A percentile compares a stretch with the other conserved stretches of the same genome.
These are phyloP conservation scores for Nomada fucata DNA, from an alignment of 2,888 invertebrate genomes.

Conservation along the genomic window DNA sequence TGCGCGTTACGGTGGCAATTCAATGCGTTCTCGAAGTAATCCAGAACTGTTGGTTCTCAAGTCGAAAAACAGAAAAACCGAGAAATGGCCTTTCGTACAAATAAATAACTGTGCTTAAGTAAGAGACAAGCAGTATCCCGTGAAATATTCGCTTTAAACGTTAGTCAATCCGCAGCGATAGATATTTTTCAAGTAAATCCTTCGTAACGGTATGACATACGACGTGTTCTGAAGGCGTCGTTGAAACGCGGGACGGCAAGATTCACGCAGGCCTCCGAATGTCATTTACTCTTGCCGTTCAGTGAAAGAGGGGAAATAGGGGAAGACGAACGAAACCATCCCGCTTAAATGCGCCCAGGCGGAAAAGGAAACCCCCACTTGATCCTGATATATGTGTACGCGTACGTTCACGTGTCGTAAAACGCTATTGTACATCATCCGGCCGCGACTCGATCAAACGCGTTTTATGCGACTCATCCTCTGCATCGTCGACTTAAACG, in stretches of 20 bases:
- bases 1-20: too few species aligned
- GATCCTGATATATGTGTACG: slow-evolving; percentile 39
- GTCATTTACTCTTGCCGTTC: slow-evolving; percentile 7
- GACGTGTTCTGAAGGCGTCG: neutral
- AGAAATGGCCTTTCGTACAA: neutral
- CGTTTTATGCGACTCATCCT: slow-evolving; percentile 42
- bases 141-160: neutral
- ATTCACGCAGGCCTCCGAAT: slow-evolving; percentile 5
- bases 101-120: neutral
- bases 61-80: neutral
- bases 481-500: slow-evolving; percentile 20
- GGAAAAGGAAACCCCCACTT: slow-evolving; percentile 14
- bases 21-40: too few species aligned
- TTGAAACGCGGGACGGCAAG: neutral
- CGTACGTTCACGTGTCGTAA: slow-evolving; percentile 8
- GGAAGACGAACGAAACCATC: neutral
- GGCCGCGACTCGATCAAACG: slow-evolving; percentile 54
- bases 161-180: neutral
- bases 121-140: neutral
- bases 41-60: too few species aligned
- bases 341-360: slow-evolving; percentile 20
- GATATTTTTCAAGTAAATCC: slow-evolving; percentile 9
- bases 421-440: slow-evolving; percentile 58
- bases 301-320: too few species aligned
- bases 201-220: neutral